phyloP scores from a whole-genome alignment of 2,888 invertebrate species.

The Sphaerophoria rueppellii region DNA sequence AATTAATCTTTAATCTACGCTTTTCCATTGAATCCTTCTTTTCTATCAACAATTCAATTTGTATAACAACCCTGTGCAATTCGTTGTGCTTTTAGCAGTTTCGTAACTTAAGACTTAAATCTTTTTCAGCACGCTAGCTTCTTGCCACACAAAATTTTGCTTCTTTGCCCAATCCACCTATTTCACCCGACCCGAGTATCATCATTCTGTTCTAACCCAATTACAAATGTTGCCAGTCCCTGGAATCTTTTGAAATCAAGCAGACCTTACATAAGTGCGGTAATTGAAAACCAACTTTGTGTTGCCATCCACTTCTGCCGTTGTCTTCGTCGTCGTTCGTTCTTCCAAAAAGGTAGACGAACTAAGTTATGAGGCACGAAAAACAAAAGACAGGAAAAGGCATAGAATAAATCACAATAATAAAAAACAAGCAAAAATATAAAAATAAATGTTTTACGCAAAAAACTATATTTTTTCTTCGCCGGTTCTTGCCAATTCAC shows the following conservation, averaged over 20 bases:
- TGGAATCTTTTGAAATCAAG: slow-evolving; percentile 37
- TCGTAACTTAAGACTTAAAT: slow-evolving; percentile 28
- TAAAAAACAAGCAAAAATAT: slow-evolving; percentile 61
- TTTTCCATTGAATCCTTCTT: no score
- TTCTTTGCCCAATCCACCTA: slow-evolving; percentile 25
- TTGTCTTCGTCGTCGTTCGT: slow-evolving; percentile 8
- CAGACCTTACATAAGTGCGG: slow-evolving; percentile 64
- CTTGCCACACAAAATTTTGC: slow-evolving; percentile 1
- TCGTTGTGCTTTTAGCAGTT: slow-evolving; percentile 15
- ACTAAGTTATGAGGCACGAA: slow-evolving; percentile 48
- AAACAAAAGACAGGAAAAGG: slow-evolving; percentile 62
- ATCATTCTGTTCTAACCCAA: slow-evolving; percentile 57
- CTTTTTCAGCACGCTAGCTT: slow-evolving; percentile 15
- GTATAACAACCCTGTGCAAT: slow-evolving; percentile 13
- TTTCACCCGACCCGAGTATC: background rate
- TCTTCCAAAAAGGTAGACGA: slow-evolving; percentile 62
- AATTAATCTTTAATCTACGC: no score
- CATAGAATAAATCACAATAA: slow-evolving; percentile 42
- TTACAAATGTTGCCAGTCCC: slow-evolving; percentile 49
- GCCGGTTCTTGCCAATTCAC: slow-evolving; percentile 51
- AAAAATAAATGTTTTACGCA: slow-evolving; percentile 10
- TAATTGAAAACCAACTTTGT: slow-evolving; percentile 62
- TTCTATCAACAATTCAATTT: background rate
- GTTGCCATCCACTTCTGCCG: slow-evolving; percentile 10
- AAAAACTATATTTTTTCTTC: slow-evolving; percentile 44